Evolutionary conservation across 2,797 vertebrate species (phyloP).

Genomic region (Girardinus metallicus): DNA sequence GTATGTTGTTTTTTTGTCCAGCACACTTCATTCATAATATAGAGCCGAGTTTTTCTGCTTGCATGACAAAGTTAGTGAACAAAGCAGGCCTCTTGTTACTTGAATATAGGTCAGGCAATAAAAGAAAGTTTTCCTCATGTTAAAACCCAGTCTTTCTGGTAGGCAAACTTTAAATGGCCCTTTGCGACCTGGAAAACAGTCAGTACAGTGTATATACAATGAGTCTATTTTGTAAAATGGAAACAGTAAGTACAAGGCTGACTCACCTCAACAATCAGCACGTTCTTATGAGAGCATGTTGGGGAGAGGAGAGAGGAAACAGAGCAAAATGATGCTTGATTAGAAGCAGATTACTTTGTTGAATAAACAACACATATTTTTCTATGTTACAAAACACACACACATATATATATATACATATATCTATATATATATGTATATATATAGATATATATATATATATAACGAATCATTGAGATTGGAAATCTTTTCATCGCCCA

Average conservation of each 20-base stretch:
- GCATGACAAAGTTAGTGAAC: constrained; percentile 26
- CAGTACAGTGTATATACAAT: constrained; percentile 23
- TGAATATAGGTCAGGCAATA: constrained; percentile 60
- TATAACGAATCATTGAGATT: constrained; percentile 10
- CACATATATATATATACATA: too few species aligned
- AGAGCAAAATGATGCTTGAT: constrained; percentile 36
- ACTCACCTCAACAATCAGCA: constrained; percentile 86
- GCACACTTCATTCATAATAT: background rate
- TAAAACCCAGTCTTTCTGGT: constrained; percentile 23
- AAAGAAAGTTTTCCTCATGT: constrained; percentile 36
- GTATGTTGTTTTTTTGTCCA: constrained; percentile 17
- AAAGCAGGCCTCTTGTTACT: constrained; percentile 19
- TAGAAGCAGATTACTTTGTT: constrained; percentile 36
- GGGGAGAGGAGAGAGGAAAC: constrained; percentile 37
- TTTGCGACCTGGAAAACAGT: constrained; percentile 45
- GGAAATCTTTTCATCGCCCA: constrained; percentile 20
- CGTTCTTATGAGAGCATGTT: constrained; percentile 73
- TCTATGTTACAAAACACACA: constrained; percentile 4
- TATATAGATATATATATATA: too few species aligned
- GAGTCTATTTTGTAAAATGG: constrained; percentile 28
- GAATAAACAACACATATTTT: constrained; percentile 15
- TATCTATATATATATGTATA: too few species aligned
- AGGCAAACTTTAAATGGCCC: constrained; percentile 42
- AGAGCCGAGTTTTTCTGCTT: constrained; percentile 7
- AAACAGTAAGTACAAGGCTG: constrained; percentile 41